Base-by-base conservation (phyloP, 2,113 vertebrate genomes). In the Peromyscus leucopus region DNA sequence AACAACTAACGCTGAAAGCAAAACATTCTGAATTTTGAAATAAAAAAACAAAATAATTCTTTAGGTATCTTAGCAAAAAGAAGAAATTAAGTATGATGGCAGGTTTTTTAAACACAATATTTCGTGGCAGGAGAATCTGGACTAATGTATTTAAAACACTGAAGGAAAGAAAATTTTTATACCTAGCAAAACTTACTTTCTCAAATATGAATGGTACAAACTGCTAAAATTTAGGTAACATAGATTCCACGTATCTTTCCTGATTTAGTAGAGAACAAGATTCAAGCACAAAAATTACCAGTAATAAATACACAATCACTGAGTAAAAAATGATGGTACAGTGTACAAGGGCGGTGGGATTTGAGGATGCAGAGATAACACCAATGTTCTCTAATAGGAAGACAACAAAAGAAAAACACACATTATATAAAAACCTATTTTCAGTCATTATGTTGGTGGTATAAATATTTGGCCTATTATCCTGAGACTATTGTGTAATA, bases 21-120 rank as follows among this genome's bases (percentile, higher is more conserved):
- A 94, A 90, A 65, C 59, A 51, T 57, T 61, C 5, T 83, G 69
- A 80, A 78, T 90, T 80, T 94, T 83, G 93, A 84, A 89, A 93
- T 65, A 10, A 55, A 55, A 82, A 28, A 75, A 7, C 22, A 69
- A 88, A 42, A 33, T 72, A 63, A 61, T 42, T 6, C 1, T 79
- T n/a, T 75, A 7, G 5, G 17, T 12, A 65, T n/a, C 39, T 82
- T 74, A 84, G 28, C 46, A 67, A 79, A 79, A 90, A 83, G 12
- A 59, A 31, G 1, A 82, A 57, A 55, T 75, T 59, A 78, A 74
- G 92, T 83, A 48, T 26, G 88, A 74, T 16, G n/a, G 59, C 69
- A 91, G 39, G 15, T 28, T 55, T 5, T 84, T 94, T 91, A 87
- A 67, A 93, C 16, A 91, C 10, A 61, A 51, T 16, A 57, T 2